A percentile compares a stretch with the other conserved stretches of the same genome.
Conservation (phyloP, 2,888 invertebrate species). For the Aphidius colemani region DNA sequence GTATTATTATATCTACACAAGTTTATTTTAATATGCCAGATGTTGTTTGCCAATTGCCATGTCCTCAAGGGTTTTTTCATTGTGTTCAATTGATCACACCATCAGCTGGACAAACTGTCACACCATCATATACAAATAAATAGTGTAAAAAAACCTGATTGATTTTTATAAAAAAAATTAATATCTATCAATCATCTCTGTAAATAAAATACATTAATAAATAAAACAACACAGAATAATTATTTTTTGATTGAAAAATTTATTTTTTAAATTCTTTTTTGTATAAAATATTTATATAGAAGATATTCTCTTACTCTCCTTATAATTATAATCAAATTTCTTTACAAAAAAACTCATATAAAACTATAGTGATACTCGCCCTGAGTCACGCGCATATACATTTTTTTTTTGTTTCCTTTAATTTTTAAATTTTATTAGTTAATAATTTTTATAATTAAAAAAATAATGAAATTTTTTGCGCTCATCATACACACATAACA, state of each 20-base stretch:
- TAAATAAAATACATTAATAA: background rate
- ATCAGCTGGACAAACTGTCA: constrained; percentile 18
- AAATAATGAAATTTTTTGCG: constrained; percentile 25
- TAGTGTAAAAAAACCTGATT: background rate
- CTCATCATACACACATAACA: constrained; percentile 17
- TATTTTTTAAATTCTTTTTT: constrained; percentile 42
- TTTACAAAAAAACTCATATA: constrained; percentile 46
- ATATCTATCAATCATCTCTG: too few species aligned
- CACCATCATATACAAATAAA: constrained; percentile 37
- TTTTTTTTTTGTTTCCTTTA: constrained; percentile 7
- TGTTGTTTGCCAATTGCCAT: constrained; percentile 12
- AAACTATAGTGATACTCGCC: constrained; percentile 45
- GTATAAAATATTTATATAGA: constrained; percentile 51
- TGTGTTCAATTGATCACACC: background rate
- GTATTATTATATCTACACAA: background rate
- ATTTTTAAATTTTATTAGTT: constrained; percentile 14
- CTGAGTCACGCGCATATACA: constrained; percentile 35
- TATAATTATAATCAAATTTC: constrained; percentile 37
- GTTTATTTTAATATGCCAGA: constrained; percentile 2
- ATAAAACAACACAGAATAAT: background rate
- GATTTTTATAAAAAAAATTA: too few species aligned
- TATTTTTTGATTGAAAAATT: constrained; percentile 13
- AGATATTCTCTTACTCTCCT: constrained; percentile 13
- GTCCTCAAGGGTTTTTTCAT: constrained; percentile 1
- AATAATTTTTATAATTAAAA: constrained; percentile 34